Percentiles rank a stretch among this genome's conserved stretches.
Conservation (phyloP, 2,888 invertebrate species). For the Dasypolia templi region DNA sequence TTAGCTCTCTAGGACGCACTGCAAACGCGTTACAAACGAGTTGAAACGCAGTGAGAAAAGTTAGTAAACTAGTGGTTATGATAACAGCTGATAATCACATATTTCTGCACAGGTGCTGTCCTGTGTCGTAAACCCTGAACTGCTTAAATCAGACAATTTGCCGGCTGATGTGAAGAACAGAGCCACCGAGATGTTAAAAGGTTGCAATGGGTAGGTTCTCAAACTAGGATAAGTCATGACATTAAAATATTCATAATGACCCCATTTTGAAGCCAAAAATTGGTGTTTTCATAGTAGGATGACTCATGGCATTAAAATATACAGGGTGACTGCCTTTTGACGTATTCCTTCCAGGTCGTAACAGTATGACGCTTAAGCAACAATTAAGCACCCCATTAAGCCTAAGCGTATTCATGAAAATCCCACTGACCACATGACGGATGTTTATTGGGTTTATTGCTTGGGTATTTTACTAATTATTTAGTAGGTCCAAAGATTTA, state of each 20-base stretch:
- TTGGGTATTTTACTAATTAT: background rate
- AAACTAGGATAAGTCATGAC: background rate
- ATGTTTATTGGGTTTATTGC: background rate
- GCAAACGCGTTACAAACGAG: too few relatives aligned
- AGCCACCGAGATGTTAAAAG: slow-evolving; percentile 92
- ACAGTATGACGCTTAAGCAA: too few relatives aligned
- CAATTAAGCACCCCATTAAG: too few relatives aligned
- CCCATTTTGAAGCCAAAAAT: background rate
- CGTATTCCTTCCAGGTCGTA: too few relatives aligned
- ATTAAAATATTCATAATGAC: background rate
- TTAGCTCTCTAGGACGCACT: too few relatives aligned
- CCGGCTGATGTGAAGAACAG: slow-evolving; percentile 96
- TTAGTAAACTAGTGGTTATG: background rate
- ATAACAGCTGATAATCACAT: background rate
- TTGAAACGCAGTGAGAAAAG: too few relatives aligned
- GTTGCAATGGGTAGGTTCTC: slow-evolving; percentile 89
- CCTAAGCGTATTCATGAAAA: too few relatives aligned
- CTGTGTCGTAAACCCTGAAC: slow-evolving; percentile 93
- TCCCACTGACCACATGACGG: background rate
- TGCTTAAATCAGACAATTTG: slow-evolving; percentile 93
- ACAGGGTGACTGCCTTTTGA: too few relatives aligned
- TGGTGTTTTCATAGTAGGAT: too few relatives aligned
- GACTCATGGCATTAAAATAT: too few relatives aligned
- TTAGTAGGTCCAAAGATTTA: background rate
- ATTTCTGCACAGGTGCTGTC: slow-evolving; percentile 92